Evolutionary conservation across 2,113 vertebrate genomes (phyloP).

Genomic region (Procavia capensis): DNA sequence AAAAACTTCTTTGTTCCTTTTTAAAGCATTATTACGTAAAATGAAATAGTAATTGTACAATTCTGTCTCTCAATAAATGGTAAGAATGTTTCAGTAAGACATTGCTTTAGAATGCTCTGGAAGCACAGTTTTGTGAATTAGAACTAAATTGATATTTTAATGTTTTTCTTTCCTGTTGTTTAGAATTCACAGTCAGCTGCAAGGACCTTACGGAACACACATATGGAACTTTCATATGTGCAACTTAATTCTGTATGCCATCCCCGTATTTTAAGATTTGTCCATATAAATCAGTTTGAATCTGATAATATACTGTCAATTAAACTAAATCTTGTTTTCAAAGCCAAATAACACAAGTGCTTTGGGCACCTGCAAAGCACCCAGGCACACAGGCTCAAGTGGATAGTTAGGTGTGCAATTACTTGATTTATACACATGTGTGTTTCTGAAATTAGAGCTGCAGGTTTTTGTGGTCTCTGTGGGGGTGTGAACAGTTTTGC

Average conservation of each 20-base stretch:
- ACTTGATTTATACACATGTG: slow-evolving; percentile 74
- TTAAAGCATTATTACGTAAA: not conserved
- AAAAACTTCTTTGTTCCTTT: not conserved
- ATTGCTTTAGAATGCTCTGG: slow-evolving; percentile 13
- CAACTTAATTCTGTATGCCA: slow-evolving; percentile 29
- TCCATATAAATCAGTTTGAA: slow-evolving; percentile 64
- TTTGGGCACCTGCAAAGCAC: slow-evolving; percentile 54
- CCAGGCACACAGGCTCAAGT: slow-evolving; percentile 51
- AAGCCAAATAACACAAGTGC: slow-evolving; percentile 61
- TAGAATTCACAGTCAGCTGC: slow-evolving; percentile 23
- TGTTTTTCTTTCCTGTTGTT: slow-evolving; percentile 39
- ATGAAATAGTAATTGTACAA: not conserved
- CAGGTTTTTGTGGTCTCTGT: slow-evolving; percentile 75
- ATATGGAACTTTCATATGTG: not conserved
- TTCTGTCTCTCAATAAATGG: not conserved
- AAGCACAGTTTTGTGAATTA: slow-evolving; percentile 47
- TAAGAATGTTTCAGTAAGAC: slow-evolving; percentile 3
- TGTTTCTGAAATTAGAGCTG: slow-evolving; percentile 78
- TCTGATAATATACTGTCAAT: slow-evolving; percentile 79
- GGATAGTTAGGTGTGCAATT: slow-evolving; percentile 78
- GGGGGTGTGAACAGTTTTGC: slow-evolving; percentile 74
- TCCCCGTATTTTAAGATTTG: slow-evolving; percentile 54
- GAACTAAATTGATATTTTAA: slow-evolving; percentile 39
- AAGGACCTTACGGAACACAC: slow-evolving; percentile 3
- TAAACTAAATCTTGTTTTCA: slow-evolving; percentile 68